These are phyloP conservation scores for Pseudonaja textilis DNA, from an alignment of 2,113 vertebrate species.

Conservation along the genomic window DNA sequence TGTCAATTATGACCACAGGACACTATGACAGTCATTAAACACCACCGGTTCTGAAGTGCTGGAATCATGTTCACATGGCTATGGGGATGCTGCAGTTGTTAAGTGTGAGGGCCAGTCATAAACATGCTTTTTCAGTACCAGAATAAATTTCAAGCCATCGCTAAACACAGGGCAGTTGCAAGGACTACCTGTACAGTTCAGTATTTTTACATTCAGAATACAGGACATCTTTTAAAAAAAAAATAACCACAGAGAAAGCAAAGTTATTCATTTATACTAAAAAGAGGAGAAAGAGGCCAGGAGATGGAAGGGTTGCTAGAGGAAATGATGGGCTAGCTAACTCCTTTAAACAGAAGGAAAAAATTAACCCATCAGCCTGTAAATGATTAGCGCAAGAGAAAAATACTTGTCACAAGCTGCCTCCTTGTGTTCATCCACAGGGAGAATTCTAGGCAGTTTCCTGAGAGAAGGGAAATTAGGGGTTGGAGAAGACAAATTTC, in stretches of 20 bases:
- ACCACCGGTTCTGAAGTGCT: not conserved
- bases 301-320: not conserved
- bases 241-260: not conserved
- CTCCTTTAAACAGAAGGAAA: constrained; percentile 9
- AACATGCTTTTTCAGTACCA: not conserved
- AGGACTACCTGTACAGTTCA: not conserved
- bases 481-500: too few species aligned
- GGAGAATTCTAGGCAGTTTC: not conserved
- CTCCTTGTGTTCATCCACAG: not conserved
- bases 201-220: not conserved
- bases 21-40: not conserved
- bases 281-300: not conserved
- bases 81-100: not conserved
- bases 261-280: not conserved
- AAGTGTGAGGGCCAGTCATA: not conserved
- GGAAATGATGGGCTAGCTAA: not conserved
- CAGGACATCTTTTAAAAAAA: not conserved
- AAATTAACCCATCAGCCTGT: not conserved
- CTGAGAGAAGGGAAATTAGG: not conserved
- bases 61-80: not conserved
- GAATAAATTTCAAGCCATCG: not conserved
- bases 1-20: not conserved
- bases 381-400: not conserved
- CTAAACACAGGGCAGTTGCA: not conserved
- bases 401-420: not conserved